These are phyloP conservation scores for Chaetura pelagica DNA, from an alignment of 2,113 vertebrate genomes.

Conservation along the genomic window DNA sequence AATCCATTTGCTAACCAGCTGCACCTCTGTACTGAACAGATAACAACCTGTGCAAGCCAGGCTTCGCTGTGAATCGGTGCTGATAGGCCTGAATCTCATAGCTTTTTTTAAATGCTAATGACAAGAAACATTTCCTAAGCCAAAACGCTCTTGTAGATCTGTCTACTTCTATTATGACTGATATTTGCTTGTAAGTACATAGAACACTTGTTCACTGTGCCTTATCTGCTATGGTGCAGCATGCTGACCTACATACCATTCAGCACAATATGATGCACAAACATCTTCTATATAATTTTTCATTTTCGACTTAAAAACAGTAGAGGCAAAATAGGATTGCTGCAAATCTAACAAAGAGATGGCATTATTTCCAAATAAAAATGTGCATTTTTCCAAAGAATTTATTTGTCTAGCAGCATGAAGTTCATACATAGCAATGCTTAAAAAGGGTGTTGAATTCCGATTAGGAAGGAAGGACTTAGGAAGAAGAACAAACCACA, in stretches of 20 bases:
- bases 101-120: constrained; percentile 99
- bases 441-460: constrained; percentile 86
- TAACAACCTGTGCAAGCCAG: constrained; percentile 99
- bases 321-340: constrained; percentile 97
- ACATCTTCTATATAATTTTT: constrained; percentile 96
- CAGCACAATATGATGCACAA: constrained; percentile 99
- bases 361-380: constrained; percentile 97
- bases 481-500: constrained; percentile 78
- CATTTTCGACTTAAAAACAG: constrained; percentile 98
- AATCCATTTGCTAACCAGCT: constrained; percentile 99
- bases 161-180: constrained; percentile 99
- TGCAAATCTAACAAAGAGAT: constrained; percentile 97
- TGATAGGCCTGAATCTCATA: constrained; percentile 99
- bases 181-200: constrained; percentile 99
- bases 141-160: constrained; percentile 99
- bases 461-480: constrained; percentile 82
- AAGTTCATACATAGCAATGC: constrained; percentile 91
- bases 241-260: constrained; percentile 99
- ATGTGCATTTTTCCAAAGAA: constrained; percentile 91
- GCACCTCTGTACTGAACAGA: constrained; percentile 99
- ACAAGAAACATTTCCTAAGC: constrained; percentile 98
- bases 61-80: constrained; percentile 96
- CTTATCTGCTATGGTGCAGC: constrained; percentile 99
- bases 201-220: constrained; percentile 98
- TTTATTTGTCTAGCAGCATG: constrained; percentile 92